Evolutionary conservation across 1,140 invertebrate genomes (phyloP).

Genomic region (Lepidurus packardi): DNA sequence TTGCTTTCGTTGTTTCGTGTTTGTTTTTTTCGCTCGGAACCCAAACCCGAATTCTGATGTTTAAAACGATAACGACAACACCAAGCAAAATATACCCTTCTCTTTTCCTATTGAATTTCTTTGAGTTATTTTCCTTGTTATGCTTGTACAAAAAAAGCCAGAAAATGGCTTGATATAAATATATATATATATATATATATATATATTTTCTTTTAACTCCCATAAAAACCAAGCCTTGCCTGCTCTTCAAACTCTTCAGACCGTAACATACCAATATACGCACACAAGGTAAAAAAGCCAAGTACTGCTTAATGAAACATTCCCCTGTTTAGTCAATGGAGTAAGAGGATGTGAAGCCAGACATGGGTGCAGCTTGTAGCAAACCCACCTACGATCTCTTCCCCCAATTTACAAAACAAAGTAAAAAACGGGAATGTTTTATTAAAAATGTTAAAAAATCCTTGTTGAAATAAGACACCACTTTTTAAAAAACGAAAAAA

Average conservation of each 20-base stretch:
- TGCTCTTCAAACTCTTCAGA: too few relatives aligned
- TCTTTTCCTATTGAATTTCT: too few relatives aligned
- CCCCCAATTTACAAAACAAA: neutral
- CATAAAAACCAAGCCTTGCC: too few relatives aligned
- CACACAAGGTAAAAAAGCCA: neutral
- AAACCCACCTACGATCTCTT: neutral
- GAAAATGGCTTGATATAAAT: too few relatives aligned
- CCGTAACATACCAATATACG: too few relatives aligned
- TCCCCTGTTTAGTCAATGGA: neutral
- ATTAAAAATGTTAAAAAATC: too few relatives aligned
- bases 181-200: too few relatives aligned
- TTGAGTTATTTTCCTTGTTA: too few relatives aligned
- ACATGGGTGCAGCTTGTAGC: slow-evolving; percentile 20
- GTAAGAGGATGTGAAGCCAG: slow-evolving; percentile 5
- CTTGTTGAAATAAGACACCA: neutral
- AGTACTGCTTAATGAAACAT: neutral
- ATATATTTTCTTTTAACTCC: too few relatives aligned
- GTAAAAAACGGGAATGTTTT: neutral
- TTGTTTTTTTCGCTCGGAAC: neutral
- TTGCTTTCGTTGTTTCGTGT: neutral
- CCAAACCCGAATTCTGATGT: neutral
- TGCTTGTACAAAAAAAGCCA: too few relatives aligned
- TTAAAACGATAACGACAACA: neutral
- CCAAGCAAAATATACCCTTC: too few relatives aligned
- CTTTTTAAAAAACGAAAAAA: neutral